phyloP scores from a whole-genome alignment of 2,888 invertebrate genomes.

The Drosophila antonietae region DNA sequence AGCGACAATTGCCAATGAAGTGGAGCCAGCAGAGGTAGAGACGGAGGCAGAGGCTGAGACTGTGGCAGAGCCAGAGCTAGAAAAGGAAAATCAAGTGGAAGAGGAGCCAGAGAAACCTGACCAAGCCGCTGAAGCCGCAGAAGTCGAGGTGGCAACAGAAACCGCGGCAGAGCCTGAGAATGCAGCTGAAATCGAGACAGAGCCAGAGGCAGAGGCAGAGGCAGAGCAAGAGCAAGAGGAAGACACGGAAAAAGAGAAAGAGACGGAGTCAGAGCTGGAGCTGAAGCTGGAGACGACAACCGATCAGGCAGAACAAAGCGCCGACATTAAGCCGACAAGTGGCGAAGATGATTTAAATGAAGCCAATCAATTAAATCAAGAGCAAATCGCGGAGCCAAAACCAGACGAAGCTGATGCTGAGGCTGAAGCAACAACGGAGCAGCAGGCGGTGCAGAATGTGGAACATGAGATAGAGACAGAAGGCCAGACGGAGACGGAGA shows the following conservation, averaged over 20 bases:
- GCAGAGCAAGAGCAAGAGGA: neutral
- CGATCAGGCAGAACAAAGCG: constrained; percentile 67
- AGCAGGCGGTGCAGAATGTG: constrained; percentile 22
- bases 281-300: constrained; percentile 31
- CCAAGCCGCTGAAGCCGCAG: constrained; percentile 39
- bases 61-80: constrained; percentile 13
- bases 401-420: constrained; percentile 24
- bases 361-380: constrained; percentile 74
- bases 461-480: constrained; percentile 30
- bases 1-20: constrained; percentile 22
- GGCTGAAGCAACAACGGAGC: constrained; percentile 24
- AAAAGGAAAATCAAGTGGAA: constrained; percentile 28
- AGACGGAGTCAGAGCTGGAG: constrained; percentile 17
- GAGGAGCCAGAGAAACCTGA: constrained; percentile 35
- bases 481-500: constrained; percentile 19
- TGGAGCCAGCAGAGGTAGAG: constrained; percentile 8
- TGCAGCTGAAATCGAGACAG: constrained; percentile 23
- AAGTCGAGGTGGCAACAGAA: constrained; percentile 45
- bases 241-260: constrained; percentile 18
- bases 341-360: constrained; percentile 76
- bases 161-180: constrained; percentile 14
- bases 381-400: constrained; percentile 31
- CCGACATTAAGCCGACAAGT: constrained; percentile 77
- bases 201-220: constrained; percentile 3
- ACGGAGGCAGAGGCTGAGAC: constrained; percentile 3